Evolutionary conservation across 2,797 vertebrate genomes (phyloP).

Genomic region (Sebastes minor): DNA sequence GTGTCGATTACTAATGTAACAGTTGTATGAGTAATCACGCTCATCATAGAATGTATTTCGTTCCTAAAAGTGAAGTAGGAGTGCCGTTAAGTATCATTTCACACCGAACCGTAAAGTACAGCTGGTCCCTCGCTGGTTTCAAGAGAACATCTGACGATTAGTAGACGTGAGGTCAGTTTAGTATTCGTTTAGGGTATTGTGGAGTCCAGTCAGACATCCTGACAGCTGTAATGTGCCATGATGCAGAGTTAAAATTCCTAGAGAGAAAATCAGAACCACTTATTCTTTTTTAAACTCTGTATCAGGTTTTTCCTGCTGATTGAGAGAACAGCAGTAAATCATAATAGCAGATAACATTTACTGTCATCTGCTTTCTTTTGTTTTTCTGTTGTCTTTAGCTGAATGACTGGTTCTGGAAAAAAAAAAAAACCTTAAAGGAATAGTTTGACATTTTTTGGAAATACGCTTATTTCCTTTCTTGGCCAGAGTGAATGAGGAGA

Average conservation of each 20-base stretch:
- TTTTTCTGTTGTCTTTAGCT: background rate
- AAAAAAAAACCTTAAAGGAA: background rate
- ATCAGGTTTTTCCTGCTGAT: background rate
- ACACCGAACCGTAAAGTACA: conserved; percentile 29
- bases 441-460: background rate
- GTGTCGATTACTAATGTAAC: conserved; percentile 46
- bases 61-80: conserved; percentile 54
- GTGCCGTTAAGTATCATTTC: conserved; percentile 45
- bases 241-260: conserved; percentile 15
- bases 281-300: background rate
- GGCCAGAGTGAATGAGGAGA: background rate
- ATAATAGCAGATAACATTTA: background rate
- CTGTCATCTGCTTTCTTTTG: background rate
- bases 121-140: conserved; percentile 27
- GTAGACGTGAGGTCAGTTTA: conserved; percentile 53
- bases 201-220: conserved; percentile 36
- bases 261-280: conserved; percentile 5
- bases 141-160: conserved; percentile 29
- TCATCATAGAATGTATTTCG: conserved; percentile 64
- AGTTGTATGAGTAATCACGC: conserved; percentile 47
- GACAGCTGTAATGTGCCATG: conserved; percentile 38
- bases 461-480: background rate
- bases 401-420: background rate
- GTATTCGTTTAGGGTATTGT: conserved; percentile 47
- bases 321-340: background rate